Conservation (phyloP, 2,113 vertebrate species). For the Ageneiosus marmoratus region DNA sequence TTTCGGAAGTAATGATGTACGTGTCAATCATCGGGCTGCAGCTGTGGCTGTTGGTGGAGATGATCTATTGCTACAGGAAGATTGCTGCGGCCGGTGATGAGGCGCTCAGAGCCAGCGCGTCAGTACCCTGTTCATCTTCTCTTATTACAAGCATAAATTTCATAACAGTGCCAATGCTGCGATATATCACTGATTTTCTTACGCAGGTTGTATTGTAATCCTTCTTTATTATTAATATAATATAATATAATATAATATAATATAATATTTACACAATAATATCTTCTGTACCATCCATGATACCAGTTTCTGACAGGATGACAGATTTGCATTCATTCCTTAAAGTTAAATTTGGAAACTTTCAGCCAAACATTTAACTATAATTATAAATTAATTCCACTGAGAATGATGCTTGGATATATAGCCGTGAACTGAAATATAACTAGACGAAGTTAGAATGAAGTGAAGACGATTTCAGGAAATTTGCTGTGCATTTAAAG, state of each 20-base stretch:
- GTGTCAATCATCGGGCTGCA: slow-evolving; percentile 88
- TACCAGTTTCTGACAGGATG: not conserved
- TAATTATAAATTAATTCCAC: not conserved
- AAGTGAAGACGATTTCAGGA: too few relatives aligned
- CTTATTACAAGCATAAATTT: not conserved
- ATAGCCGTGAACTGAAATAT: not conserved
- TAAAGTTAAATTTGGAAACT: not conserved
- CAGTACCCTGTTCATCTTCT: slow-evolving; percentile 67
- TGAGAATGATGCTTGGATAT: not conserved
- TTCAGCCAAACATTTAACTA: not conserved
- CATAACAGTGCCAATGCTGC: not conserved
- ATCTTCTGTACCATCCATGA: not conserved
- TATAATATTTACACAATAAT: too few relatives aligned
- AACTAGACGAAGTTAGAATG: not conserved
- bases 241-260: too few relatives aligned
- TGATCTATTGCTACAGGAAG: slow-evolving; percentile 91
- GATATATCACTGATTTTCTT: not conserved
- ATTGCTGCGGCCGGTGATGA: slow-evolving; percentile 82
- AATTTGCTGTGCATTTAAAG: too few relatives aligned
- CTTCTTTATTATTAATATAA: too few relatives aligned
- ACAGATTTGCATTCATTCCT: not conserved
- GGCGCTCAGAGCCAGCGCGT: slow-evolving; percentile 82
- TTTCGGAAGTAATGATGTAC: slow-evolving; percentile 93
- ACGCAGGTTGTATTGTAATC: too few relatives aligned
- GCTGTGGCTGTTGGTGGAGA: slow-evolving; percentile 90